These are phyloP conservation scores for Tetramorium bicarinatum DNA, from an alignment of 2,888 invertebrate genomes.

Conservation along the genomic window DNA sequence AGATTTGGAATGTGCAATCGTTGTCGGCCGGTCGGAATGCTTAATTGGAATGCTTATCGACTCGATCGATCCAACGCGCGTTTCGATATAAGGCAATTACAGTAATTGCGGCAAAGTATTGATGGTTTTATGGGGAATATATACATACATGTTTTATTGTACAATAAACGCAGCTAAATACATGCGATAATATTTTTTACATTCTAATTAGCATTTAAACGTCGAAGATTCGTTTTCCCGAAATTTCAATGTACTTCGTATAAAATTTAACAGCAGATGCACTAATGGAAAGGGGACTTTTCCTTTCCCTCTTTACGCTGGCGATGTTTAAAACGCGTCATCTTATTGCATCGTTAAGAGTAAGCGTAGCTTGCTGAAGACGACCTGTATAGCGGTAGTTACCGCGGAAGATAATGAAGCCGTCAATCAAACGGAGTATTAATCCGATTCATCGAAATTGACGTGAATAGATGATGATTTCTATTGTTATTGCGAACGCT, in stretches of 20 bases:
- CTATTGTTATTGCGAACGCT: constrained; percentile 38
- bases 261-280: background rate
- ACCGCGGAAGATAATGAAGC: constrained; percentile 30
- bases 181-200: constrained; percentile 45
- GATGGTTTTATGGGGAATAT: constrained; percentile 58
- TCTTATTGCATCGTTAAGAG: constrained; percentile 27
- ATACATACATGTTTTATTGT: background rate
- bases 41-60: constrained; percentile 66
- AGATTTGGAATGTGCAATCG: constrained; percentile 36
- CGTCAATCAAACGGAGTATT: constrained; percentile 47
- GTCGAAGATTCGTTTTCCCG: background rate
- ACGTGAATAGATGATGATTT: constrained; percentile 47
- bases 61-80: constrained; percentile 57
- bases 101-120: constrained; percentile 79
- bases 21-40: constrained; percentile 30
- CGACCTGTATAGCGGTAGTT: constrained; percentile 23
- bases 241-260: background rate
- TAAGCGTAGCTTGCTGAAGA: constrained; percentile 12
- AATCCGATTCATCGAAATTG: constrained; percentile 49
- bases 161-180: constrained; percentile 12
- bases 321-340: constrained; percentile 15
- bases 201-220: constrained; percentile 18
- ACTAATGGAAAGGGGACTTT: background rate
- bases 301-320: background rate
- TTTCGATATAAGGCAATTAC: constrained; percentile 76